phyloP scores from a whole-genome alignment of 1,140 invertebrate species.

The Samia ricini region DNA sequence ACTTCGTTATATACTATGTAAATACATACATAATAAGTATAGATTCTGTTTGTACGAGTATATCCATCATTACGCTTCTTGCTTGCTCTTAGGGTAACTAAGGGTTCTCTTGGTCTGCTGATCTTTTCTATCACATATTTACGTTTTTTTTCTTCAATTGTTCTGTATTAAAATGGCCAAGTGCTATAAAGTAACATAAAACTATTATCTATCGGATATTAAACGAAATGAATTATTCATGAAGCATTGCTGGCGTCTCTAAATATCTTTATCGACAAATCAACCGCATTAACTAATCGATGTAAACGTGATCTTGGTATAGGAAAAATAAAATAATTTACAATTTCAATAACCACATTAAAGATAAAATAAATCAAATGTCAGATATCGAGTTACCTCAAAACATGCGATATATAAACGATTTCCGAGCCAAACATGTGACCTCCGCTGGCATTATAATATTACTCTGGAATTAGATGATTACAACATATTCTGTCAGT shows the following conservation, averaged over 20 bases:
- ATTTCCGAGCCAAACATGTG: conserved; percentile 30
- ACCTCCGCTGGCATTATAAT: conserved; percentile 43
- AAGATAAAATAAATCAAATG: conserved; percentile 32
- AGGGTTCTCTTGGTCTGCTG: no score
- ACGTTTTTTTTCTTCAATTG: no score
- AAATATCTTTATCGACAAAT: neutral
- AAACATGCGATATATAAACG: conserved; percentile 34
- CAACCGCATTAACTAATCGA: neutral
- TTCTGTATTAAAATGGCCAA: no score
- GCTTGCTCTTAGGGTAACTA: no score
- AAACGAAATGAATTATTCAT: neutral
- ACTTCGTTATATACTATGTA: no score
- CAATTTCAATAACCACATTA: conserved; percentile 19
- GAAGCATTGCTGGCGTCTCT: neutral
- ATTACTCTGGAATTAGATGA: conserved; percentile 59
- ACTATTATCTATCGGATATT: neutral
- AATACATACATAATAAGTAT: no score
- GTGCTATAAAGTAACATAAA: no score
- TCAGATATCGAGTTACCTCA: conserved; percentile 43
- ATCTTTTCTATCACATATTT: no score
- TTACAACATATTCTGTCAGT: conserved; percentile 50
- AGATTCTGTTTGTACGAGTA: no score
- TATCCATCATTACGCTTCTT: no score
- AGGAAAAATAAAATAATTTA: neutral
- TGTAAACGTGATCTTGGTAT: neutral